These are phyloP conservation scores for Hafferia zeledoni DNA, from an alignment of 2,797 vertebrate species.

Conservation along the genomic window DNA sequence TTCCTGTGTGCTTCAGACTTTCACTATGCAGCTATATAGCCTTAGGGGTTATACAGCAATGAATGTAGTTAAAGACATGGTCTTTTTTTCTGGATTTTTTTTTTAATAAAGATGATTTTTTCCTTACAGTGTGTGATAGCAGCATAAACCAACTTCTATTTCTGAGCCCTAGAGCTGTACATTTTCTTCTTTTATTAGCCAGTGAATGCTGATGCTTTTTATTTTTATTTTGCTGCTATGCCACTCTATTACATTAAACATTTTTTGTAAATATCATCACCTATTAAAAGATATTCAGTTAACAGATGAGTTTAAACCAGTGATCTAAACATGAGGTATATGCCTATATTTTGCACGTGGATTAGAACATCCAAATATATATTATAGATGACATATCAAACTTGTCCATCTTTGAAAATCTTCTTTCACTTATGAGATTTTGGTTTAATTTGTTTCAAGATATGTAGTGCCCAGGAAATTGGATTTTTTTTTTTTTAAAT, in stretches of 20 bases:
- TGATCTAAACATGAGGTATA: not conserved
- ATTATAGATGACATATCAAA: not conserved
- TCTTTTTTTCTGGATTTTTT: not conserved
- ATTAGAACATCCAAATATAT: not conserved
- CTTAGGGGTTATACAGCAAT: not conserved
- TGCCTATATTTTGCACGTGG: not conserved
- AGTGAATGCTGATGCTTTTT: not conserved
- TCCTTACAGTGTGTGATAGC: not conserved
- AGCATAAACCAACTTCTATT: constrained; percentile 1
- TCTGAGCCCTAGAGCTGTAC: not conserved
- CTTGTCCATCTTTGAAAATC: not conserved
- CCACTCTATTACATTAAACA: not conserved
- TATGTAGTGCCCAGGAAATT: not conserved
- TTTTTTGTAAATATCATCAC: not conserved
- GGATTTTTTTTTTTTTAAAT: not conserved
- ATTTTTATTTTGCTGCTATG: not conserved
- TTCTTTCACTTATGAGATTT: not conserved
- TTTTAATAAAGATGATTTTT: not conserved
- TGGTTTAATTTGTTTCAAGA: not conserved
- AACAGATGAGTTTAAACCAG: not conserved
- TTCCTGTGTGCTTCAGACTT: not conserved
- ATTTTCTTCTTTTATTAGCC: not conserved
- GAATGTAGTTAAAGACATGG: not conserved
- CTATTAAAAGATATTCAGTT: not conserved
- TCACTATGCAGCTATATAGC: not conserved